Evolutionary conservation across 2,888 invertebrate genomes (phyloP).

Genomic region (Mythimna lalbum): DNA sequence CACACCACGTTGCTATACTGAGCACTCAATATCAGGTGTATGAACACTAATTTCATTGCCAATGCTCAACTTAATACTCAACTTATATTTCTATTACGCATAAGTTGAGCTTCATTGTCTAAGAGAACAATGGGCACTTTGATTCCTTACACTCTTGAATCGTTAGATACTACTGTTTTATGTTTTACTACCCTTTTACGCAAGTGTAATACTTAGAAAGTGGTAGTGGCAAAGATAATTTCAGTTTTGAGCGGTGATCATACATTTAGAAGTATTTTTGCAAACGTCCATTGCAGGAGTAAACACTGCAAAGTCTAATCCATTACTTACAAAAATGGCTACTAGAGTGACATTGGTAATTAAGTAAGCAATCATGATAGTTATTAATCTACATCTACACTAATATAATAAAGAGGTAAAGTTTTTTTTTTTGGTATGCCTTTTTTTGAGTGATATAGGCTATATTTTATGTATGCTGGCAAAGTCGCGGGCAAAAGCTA

Average conservation of each 20-base stretch:
- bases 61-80: slow-evolving; percentile 31
- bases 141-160: slow-evolving; percentile 27
- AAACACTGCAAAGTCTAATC: background rate
- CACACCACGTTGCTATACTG: slow-evolving; percentile 20
- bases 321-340: background rate
- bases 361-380: background rate
- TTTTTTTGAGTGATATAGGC: no score
- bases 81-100: slow-evolving; percentile 34
- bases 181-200: slow-evolving; percentile 13
- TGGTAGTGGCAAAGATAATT: background rate
- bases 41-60: slow-evolving; percentile 36
- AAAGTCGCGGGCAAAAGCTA: no score
- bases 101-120: slow-evolving; percentile 42
- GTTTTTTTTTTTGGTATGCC: no score
- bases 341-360: background rate
- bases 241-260: background rate
- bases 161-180: slow-evolving; percentile 22
- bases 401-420: no score
- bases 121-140: slow-evolving; percentile 31
- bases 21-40: slow-evolving; percentile 36
- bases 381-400: no score
- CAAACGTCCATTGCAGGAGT: background rate
- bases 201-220: background rate
- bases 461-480: no score
- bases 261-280: slow-evolving; percentile 1